Evolutionary conservation across 2,888 invertebrate genomes (phyloP).

Genomic region (Chesias legatella): DNA sequence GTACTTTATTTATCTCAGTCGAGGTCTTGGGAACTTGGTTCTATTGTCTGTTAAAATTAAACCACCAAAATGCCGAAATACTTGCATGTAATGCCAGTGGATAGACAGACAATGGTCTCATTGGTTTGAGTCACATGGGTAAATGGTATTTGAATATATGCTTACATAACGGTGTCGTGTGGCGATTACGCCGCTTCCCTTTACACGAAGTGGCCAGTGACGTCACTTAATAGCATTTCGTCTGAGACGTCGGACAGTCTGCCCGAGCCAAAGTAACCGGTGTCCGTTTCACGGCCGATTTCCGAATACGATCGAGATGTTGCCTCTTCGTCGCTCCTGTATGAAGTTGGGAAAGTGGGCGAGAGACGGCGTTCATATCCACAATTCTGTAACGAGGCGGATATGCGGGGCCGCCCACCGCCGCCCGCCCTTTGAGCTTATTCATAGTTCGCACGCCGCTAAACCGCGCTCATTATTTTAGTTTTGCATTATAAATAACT

Average conservation of each 20-base stretch:
- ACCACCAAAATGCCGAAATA: constrained; percentile 15
- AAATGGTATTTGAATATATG: constrained; percentile 37
- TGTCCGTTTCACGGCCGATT: constrained; percentile 24
- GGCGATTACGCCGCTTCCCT: constrained; percentile 40
- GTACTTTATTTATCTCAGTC: constrained; percentile 27
- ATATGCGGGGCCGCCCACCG: constrained; percentile 25
- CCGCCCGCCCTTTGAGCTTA: constrained; percentile 45
- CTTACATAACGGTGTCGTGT: constrained; percentile 44
- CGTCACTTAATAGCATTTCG: constrained; percentile 63
- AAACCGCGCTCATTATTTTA: constrained; percentile 13
- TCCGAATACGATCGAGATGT: constrained; percentile 16
- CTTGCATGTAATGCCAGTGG: constrained; percentile 15
- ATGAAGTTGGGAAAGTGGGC: constrained; percentile 5
- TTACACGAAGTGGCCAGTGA: constrained; percentile 62
- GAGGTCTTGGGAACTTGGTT: constrained; percentile 24
- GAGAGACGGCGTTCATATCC: constrained; percentile 16
- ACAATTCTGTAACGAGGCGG: constrained; percentile 11
- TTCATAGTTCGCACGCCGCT: constrained; percentile 24
- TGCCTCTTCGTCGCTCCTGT: constrained; percentile 14
- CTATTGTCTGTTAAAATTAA: constrained; percentile 31
- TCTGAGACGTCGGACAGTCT: constrained; percentile 65
- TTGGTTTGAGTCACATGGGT: constrained; percentile 33
- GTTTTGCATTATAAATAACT: constrained; percentile 12
- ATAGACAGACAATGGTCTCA: constrained; percentile 30
- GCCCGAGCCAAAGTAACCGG: constrained; percentile 35